phyloP scores from a whole-genome alignment of 92 coral and sea anemone genomes.

The Actinostola sp. region DNA sequence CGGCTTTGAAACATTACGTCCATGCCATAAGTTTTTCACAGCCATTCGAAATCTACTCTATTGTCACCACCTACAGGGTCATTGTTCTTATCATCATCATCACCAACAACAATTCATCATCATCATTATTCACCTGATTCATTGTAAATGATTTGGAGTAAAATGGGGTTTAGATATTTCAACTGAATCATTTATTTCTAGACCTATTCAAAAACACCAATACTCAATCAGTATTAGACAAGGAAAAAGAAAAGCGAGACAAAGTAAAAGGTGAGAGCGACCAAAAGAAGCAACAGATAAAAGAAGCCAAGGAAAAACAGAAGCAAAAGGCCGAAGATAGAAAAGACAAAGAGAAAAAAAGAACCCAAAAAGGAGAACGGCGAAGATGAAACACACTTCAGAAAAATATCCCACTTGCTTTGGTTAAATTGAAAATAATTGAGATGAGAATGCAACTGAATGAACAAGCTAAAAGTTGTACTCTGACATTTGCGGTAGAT shows the following conservation, averaged over 20 bases:
- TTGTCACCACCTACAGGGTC: too few species aligned
- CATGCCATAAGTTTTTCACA: too few species aligned
- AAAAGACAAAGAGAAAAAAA: conserved; percentile 93
- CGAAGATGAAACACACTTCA: conserved; percentile 49
- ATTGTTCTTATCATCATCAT: too few species aligned
- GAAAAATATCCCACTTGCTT: neutral
- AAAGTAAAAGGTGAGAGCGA: conserved; percentile 78
- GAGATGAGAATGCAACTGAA: too few species aligned
- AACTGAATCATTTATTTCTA: neutral
- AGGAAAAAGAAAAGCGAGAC: conserved; percentile 86
- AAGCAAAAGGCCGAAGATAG: conserved; percentile 87
- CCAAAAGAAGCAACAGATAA: conserved; percentile 82
- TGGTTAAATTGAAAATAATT: too few species aligned
- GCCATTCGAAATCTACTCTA: too few species aligned
- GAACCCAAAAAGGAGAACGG: conserved; percentile 97
- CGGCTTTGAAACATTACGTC: too few species aligned
- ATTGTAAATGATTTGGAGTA: too few species aligned
- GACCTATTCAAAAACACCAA: conserved; percentile 82
- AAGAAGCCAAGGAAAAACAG: conserved; percentile 92
- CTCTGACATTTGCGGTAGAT: too few species aligned
- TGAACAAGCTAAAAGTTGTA: too few species aligned
- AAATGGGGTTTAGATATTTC: neutral
- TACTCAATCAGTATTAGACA: conserved; percentile 67
- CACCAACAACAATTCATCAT: too few species aligned
- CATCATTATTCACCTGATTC: too few species aligned